A percentile compares a stretch with the other conserved stretches of the same genome.
Conservation (phyloP, 2,113 vertebrate species). For the Spilogale gracilis region DNA sequence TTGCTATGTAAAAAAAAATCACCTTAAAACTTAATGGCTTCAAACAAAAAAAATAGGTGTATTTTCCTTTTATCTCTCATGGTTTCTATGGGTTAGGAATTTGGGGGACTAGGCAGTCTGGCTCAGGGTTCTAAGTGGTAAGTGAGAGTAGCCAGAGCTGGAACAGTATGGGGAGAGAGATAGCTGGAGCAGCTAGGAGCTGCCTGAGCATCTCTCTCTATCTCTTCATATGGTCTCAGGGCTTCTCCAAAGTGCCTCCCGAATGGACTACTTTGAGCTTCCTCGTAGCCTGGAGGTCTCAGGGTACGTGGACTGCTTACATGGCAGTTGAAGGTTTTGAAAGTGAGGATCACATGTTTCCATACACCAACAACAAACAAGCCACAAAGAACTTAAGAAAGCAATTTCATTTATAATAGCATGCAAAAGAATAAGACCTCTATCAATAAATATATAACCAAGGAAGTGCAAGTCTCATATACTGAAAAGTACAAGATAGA, state of each 20-base stretch:
- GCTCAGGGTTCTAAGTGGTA: background rate
- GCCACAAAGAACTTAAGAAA: conserved; percentile 17
- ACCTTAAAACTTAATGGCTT: background rate
- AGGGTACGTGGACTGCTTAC: background rate
- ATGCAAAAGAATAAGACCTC: conserved; percentile 2
- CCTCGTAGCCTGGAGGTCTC: background rate
- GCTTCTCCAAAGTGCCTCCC: background rate
- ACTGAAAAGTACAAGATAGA: background rate
- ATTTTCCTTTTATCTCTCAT: background rate
- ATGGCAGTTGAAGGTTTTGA: background rate
- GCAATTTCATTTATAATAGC: conserved; percentile 1
- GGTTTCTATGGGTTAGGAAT: background rate
- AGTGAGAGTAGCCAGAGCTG: background rate
- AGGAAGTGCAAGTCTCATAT: background rate
- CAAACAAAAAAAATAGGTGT: background rate
- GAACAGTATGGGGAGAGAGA: background rate
- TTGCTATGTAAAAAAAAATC: background rate
- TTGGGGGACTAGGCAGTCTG: background rate
- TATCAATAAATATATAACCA: conserved; percentile 27
- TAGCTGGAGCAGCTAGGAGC: background rate
- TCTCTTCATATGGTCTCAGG: background rate
- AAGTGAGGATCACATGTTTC: background rate
- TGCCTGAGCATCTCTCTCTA: background rate
- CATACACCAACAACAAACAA: conserved; percentile 1
- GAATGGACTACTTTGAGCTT: background rate